Conservation (phyloP, 2,797 vertebrate genomes). For the Lepilemur septentrionalis region DNA sequence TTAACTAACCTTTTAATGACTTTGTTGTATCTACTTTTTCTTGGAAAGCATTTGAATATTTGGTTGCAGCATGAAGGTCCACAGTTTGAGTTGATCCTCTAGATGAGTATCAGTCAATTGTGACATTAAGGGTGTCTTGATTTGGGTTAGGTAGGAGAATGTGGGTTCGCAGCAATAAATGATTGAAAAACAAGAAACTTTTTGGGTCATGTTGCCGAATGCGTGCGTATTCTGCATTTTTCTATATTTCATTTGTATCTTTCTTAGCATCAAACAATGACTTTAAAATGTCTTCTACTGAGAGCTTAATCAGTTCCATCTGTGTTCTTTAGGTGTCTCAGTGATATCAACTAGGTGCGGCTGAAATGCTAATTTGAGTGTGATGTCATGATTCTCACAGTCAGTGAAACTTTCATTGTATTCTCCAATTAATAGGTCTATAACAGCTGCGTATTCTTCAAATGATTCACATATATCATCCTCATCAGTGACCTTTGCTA, state of each 20-base stretch:
- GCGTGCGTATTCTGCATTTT: not conserved
- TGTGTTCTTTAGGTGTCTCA: not conserved
- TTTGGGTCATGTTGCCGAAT: not conserved
- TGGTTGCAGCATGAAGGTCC: not conserved
- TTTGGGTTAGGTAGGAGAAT: not conserved
- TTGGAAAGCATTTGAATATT: not conserved
- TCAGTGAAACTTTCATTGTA: not conserved
- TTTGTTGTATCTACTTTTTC: not conserved
- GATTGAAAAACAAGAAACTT: not conserved
- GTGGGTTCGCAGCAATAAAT: not conserved
- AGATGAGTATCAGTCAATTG: not conserved
- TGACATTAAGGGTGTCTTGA: not conserved
- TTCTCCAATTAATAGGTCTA: not conserved
- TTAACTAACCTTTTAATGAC: not conserved
- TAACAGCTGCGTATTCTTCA: not conserved
- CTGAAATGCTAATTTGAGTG: not conserved
- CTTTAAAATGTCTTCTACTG: not conserved
- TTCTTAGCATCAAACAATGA: not conserved
- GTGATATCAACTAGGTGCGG: not conserved
- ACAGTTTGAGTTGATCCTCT: not conserved
- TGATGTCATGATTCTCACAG: not conserved
- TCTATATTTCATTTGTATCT: not conserved
- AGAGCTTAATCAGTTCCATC: not conserved
- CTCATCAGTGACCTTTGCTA: not conserved
- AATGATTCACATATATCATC: not conserved